Percentiles rank a stretch among this genome's conserved stretches.
Evolutionary conservation across 2,113 vertebrate species (phyloP).

Genomic region (Spilogale gracilis): DNA sequence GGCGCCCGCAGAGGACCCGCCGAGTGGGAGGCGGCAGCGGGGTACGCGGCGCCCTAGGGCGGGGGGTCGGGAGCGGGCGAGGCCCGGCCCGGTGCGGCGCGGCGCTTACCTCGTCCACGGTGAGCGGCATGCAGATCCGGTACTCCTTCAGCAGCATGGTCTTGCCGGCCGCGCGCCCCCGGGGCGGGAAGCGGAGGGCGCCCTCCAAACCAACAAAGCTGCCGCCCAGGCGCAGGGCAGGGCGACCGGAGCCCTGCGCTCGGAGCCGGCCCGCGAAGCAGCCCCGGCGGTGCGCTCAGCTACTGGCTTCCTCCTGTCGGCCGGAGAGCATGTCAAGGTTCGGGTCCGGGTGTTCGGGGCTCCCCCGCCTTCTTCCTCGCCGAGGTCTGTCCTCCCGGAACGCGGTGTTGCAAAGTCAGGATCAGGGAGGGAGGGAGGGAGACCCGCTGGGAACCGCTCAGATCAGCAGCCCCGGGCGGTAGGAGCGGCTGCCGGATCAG

Average conservation of each 20-base stretch:
- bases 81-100: constrained; percentile 52
- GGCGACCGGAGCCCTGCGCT: neutral
- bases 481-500: constrained; percentile 77
- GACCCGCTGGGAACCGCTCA: constrained; percentile 76
- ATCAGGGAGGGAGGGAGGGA: constrained; percentile 48
- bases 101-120: constrained; percentile 96
- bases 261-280: neutral
- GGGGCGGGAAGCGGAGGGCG: neutral
- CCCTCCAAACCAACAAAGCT: constrained; percentile 6
- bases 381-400: constrained; percentile 39
- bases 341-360: constrained; percentile 46
- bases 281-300: constrained; percentile 66
- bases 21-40: neutral
- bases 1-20: constrained; percentile 6
- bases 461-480: constrained; percentile 49
- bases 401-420: constrained; percentile 75
- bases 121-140: constrained; percentile 98
- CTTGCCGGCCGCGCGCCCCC: constrained; percentile 78
- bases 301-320: constrained; percentile 58
- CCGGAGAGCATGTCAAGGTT: constrained; percentile 77
- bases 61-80: constrained; percentile 76
- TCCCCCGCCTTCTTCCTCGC: constrained; percentile 49
- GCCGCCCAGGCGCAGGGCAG: constrained; percentile 39
- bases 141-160: constrained; percentile 99
- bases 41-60: constrained; percentile 35